Percentiles rank a stretch among this genome's conserved stretches.
phyloP scores from a whole-genome alignment of 35 echinoderm and acorn worm genomes.

The Holothuria glaberrima region DNA sequence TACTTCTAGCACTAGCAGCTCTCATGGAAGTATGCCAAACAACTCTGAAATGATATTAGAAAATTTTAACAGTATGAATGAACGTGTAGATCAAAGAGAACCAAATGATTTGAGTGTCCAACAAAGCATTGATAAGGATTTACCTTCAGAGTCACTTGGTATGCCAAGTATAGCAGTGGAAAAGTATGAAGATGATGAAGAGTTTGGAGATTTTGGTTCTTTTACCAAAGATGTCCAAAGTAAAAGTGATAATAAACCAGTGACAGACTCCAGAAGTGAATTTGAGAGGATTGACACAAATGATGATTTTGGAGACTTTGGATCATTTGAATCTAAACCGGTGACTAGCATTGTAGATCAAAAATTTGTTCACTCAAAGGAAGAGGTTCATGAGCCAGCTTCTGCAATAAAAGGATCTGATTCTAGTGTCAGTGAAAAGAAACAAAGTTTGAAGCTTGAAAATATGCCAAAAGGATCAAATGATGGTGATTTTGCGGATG shows the following conservation, averaged over 20 bases:
- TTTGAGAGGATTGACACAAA: neutral
- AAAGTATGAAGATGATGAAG: conserved; percentile 4
- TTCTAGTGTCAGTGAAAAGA: no score
- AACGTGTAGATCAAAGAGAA: no score
- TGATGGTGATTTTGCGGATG: conserved; percentile 12
- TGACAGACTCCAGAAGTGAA: neutral
- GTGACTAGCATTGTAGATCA: no score
- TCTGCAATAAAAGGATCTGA: no score
- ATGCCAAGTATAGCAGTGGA: neutral
- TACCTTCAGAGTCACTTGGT: neutral
- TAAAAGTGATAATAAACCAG: neutral
- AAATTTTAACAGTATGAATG: no score
- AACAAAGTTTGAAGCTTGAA: no score
- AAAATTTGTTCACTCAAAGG: no score
- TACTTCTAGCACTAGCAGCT: conserved; percentile 12
- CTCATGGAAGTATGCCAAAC: neutral
- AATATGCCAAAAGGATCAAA: conserved; percentile 10
- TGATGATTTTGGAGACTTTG: conserved; percentile 31
- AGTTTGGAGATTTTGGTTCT: conserved; percentile 54
- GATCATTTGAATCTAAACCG: neutral
- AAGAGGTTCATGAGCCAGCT: no score
- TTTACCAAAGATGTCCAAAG: neutral
- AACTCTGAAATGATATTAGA: no score
- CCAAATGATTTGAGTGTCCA: no score
- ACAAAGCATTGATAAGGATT: no score